Percentiles rank a stretch among this genome's conserved stretches.
These are phyloP conservation scores for Lasaia peninsularis DNA, from an alignment of 1,140 invertebrate genomes.

Conservation along the genomic window DNA sequence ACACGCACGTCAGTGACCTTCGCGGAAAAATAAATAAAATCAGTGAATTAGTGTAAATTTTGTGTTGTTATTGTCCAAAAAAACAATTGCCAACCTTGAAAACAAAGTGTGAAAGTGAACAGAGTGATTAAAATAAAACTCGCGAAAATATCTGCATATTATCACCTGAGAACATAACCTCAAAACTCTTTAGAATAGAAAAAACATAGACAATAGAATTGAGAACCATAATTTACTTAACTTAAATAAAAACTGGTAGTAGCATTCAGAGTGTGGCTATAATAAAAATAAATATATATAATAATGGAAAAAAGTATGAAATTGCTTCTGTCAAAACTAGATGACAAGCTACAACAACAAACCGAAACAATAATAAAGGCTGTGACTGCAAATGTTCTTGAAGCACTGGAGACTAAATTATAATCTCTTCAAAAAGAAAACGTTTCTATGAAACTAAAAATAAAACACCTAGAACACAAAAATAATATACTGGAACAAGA, in stretches of 20 bases:
- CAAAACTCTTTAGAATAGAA: too few species aligned
- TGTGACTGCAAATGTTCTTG: constrained; percentile 28
- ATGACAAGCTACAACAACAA: constrained; percentile 31
- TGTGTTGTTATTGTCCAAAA: too few species aligned
- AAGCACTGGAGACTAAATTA: constrained; percentile 28
- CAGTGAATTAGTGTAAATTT: too few species aligned
- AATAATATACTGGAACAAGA: constrained; percentile 24
- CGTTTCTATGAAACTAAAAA: constrained; percentile 25
- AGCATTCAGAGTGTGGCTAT: neutral
- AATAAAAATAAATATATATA: neutral
- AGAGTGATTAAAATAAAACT: too few species aligned
- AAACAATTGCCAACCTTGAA: too few species aligned
- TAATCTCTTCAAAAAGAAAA: constrained; percentile 29
- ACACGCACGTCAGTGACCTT: too few species aligned
- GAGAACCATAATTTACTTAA: too few species aligned
- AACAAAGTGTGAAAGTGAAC: too few species aligned
- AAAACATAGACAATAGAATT: too few species aligned
- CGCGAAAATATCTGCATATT: too few species aligned
- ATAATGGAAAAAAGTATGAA: constrained; percentile 19
- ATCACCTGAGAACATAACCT: too few species aligned
- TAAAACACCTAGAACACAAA: constrained; percentile 27
- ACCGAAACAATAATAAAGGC: constrained; percentile 20
- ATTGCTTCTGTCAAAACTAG: constrained; percentile 24
- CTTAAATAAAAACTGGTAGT: neutral
- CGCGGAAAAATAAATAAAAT: too few species aligned